A percentile compares a stretch with the other conserved stretches of the same genome.
These are phyloP conservation scores for Dasyprocta punctata DNA, from an alignment of 2,113 vertebrate species.

Conservation along the genomic window DNA sequence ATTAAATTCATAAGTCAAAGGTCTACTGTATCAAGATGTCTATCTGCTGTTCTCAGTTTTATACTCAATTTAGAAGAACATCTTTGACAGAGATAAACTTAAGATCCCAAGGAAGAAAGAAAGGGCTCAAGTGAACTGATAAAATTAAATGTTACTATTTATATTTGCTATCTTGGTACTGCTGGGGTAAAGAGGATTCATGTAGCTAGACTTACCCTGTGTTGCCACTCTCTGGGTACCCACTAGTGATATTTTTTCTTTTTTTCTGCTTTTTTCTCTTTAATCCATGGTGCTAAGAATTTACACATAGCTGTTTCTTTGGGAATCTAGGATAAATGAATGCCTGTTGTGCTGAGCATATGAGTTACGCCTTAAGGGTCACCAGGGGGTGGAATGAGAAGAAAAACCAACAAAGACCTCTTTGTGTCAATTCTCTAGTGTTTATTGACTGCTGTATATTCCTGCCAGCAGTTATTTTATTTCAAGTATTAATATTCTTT, in stretches of 20 bases:
- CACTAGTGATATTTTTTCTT: not conserved
- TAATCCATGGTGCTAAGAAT: not conserved
- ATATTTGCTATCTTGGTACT: not conserved
- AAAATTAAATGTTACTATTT: not conserved
- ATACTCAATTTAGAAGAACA: not conserved
- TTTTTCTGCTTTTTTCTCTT: not conserved
- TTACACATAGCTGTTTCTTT: not conserved
- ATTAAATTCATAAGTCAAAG: not conserved
- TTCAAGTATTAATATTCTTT: constrained; percentile 56
- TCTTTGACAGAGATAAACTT: not conserved
- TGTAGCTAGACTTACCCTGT: not conserved
- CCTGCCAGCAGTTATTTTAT: not conserved
- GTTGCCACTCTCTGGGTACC: not conserved
- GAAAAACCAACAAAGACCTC: not conserved
- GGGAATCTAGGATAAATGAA: not conserved
- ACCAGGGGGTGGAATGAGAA: not conserved
- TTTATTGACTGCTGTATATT: not conserved
- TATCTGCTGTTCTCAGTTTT: not conserved
- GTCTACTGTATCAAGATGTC: not conserved
- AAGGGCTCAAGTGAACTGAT: not conserved
- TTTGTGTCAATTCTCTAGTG: constrained; percentile 32
- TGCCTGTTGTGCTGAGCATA: not conserved
- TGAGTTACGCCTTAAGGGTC: not conserved
- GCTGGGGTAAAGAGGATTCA: not conserved
- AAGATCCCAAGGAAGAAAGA: not conserved